Base-by-base conservation (phyloP, 2,113 vertebrate species). In the Misgurnus anguillicaudatus region DNA sequence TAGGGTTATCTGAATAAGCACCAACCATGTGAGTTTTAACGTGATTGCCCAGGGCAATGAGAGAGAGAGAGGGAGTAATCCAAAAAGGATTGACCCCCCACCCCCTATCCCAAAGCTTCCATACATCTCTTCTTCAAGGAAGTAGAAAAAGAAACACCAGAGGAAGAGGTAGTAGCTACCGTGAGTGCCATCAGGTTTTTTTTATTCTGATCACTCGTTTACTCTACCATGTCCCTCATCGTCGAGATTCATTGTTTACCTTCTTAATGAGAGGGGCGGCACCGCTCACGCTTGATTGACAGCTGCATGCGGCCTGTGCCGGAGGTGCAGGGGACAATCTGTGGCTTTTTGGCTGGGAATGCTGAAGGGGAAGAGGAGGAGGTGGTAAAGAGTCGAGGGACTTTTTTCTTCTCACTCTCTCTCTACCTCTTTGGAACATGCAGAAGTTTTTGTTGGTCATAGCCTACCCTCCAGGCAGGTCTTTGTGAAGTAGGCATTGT, bases 241-340 rank as follows among this genome's bases (percentile, higher is more conserved):
- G 93, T 92, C 91, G 93, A 94, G 92, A 87, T 92, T 96, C 94
- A 97, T 97, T 98, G 96, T 99, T 98, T 96, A 97, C 95, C 94
- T 97, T 95, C 96, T 91, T 98, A 99, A 98, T 96, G 96, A 99
- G 96, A 94, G 95, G 94, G 97, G 97, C 94, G 95, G 96, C 92
- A 91, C 93, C 86, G 89, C 88, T 87, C 75, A 85, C 75, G 82
- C 65, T 85, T 97, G 97, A 98, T 90, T 97, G 97, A 97, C 96
- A 95, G 94, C 90, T 89, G 89, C 92, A 92, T 90, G 93, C 92
- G 90, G 89, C 86, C 78, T 80, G 85, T 90, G 90, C 87, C 89
- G 86, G 90, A 86, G 88, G 77, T 81, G 78, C 80, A 85, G 84
- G 77, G 82, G 87, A 92, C 90, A 90, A 91, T 91, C 88, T 90